phyloP scores from a whole-genome alignment of 2,113 vertebrate species.

The Ariopsis seemanni region DNA sequence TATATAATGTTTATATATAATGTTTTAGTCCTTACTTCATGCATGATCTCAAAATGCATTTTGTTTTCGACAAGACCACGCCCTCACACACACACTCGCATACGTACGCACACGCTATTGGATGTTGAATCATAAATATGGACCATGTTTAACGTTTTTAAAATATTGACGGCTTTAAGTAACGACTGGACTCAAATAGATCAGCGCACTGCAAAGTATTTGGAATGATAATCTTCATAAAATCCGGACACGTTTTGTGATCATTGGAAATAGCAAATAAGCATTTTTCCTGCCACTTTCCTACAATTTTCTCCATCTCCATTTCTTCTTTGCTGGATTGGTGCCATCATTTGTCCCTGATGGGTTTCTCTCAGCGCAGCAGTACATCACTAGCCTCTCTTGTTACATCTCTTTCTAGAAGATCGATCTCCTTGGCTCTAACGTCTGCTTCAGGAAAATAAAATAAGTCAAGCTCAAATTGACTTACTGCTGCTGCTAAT shows the following conservation, averaged over 20 bases:
- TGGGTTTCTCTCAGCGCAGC: conserved; percentile 12
- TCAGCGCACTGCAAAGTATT: neutral
- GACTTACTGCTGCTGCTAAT: neutral
- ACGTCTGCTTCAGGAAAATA: neutral
- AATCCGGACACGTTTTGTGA: neutral
- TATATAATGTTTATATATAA: too few relatives aligned
- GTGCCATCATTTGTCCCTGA: neutral
- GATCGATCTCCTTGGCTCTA: conserved; percentile 9
- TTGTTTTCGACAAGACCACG: neutral
- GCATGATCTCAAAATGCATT: neutral
- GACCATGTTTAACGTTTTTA: neutral
- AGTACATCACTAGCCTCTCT: neutral
- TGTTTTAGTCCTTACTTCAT: neutral
- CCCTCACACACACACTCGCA: neutral
- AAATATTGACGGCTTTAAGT: neutral
- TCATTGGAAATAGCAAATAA: neutral
- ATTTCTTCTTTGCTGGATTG: neutral
- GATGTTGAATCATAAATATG: neutral
- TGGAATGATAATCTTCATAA: neutral
- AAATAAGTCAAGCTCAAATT: neutral
- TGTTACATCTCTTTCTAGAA: conserved; percentile 3
- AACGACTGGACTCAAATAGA: neutral
- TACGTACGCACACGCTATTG: too few relatives aligned
- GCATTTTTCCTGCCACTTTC: neutral
- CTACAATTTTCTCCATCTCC: neutral